These are phyloP conservation scores for Paratrypauchen microcephalus DNA, from an alignment of 2,797 vertebrate genomes.

Conservation along the genomic window DNA sequence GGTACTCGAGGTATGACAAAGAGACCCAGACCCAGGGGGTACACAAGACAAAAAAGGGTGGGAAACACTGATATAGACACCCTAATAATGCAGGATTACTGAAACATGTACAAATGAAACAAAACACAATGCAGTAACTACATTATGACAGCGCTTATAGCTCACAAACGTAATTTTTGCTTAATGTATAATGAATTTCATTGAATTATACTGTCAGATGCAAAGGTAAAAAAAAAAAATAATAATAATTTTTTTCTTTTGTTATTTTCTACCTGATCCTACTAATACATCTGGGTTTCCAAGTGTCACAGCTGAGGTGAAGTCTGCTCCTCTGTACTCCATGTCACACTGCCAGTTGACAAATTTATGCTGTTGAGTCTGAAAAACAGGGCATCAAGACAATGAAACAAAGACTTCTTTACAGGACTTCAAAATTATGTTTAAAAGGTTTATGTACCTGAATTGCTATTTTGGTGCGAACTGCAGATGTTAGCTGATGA, in stretches of 20 bases:
- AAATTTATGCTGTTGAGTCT: conserved; percentile 94
- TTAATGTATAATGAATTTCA: background rate
- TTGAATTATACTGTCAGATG: background rate
- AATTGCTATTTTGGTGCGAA: conserved; percentile 89
- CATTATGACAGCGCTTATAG: no score
- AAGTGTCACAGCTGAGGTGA: conserved; percentile 85
- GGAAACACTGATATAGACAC: no score
- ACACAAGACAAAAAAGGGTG: no score
- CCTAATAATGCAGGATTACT: no score
- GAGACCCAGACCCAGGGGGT: no score
- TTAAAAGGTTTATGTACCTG: conserved; percentile 68
- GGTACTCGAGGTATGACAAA: no score
- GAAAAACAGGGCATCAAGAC: background rate
- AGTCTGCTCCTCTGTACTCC: conserved; percentile 87
- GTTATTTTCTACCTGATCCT: conserved; percentile 82
- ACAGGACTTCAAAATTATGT: background rate
- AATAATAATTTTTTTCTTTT: background rate
- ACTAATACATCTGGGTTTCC: conserved; percentile 90
- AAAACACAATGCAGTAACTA: no score
- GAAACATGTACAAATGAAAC: no score
- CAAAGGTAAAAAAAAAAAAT: background rate
- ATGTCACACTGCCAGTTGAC: conserved; percentile 93
- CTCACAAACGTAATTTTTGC: no score
- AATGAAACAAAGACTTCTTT: background rate
- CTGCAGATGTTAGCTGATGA: conserved; percentile 82